Evolutionary conservation across 1,140 invertebrate species (phyloP).

Genomic region (Drosophila sp.): DNA sequence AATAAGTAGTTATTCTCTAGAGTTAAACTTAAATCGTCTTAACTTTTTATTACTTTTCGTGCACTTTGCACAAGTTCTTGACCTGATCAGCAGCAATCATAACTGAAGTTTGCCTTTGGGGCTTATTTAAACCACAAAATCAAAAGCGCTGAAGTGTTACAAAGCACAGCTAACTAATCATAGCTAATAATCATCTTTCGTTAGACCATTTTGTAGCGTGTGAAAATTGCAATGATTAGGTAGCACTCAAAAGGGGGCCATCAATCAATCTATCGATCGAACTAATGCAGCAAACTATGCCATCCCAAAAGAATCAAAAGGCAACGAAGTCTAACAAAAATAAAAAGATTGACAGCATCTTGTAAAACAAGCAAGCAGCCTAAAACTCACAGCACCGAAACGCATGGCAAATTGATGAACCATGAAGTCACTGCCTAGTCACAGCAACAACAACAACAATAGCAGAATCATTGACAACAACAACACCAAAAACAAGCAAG

Average conservation of each 20-base stretch:
- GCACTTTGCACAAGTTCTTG: background rate
- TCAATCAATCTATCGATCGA: constrained; percentile 41
- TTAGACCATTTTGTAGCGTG: constrained; percentile 38
- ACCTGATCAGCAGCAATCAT: constrained; percentile 3
- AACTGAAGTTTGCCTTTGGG: constrained; percentile 2
- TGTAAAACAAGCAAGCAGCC: constrained; percentile 17
- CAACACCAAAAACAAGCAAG: constrained; percentile 20
- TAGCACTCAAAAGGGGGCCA: constrained; percentile 35
- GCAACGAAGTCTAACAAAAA: background rate
- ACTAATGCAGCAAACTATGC: constrained; percentile 24
- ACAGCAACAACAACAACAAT: constrained; percentile 5
- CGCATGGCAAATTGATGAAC: constrained; percentile 46
- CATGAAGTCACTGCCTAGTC: constrained; percentile 33
- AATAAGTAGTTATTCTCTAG: too few relatives aligned
- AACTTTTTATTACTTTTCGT: background rate
- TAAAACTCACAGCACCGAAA: constrained; percentile 32
- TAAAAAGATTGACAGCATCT: constrained; percentile 15
- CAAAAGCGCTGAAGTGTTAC: constrained; percentile 15
- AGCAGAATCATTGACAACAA: constrained; percentile 8
- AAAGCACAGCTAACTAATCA: constrained; percentile 48
- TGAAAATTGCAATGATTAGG: constrained; percentile 52
- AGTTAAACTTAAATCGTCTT: background rate
- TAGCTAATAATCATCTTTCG: constrained; percentile 31
- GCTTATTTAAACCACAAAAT: constrained; percentile 8
- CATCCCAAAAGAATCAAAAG: constrained; percentile 12